Evolutionary conservation across 2,797 vertebrate species (phyloP), one percentile per base, ranked within the genome.

Genomic region (Danio aesculapii): DNA sequence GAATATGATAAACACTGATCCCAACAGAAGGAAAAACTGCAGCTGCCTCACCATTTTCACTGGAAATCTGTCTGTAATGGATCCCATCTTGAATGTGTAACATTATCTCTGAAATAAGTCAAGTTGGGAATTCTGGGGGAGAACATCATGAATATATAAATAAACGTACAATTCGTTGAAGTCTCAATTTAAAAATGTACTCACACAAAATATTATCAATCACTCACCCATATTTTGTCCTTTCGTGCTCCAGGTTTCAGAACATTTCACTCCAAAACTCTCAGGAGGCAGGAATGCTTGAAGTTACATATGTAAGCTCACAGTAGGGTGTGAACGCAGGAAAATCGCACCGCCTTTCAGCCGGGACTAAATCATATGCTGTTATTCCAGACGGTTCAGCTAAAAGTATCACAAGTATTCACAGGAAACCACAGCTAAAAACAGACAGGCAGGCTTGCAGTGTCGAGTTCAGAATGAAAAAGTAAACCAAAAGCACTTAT

Each of bases 21-120:
- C 67, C 49, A 63, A 11, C 8, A 79, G 39, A 44, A 79, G 58
- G 47, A 79, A 70, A 12, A 41, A 79, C 39, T 71, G 67, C 4
- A 79, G 17, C 67, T 71, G 68, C 13, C 39, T 79, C 68, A 30
- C 39, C 77, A 79, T 79, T 71, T 79, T 79, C 77, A 79, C 30
- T 12, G 16, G 11, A 50, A 49, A 47, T 13, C 30, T 39, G 58
- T 64, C 73, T 64, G 47, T 6, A 50, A 17, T 46, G n/a, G 21
- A 50, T 62, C 16, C 57, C n/a, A 43, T 43, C 30, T 50, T 70
- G 30, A 61, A 21, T 11, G 30, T 50, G n/a, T 59, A n/a, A 62
- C 66, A 52, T 52, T 19, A 47, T 68, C 55, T 61, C 64, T 77
- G 63, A 17, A 68, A 68, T 58, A 6, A 57, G 19, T 43, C 55